These are phyloP conservation scores for Callosobruchus maculatus DNA, from an alignment of 2,888 invertebrate species.

Conservation along the genomic window DNA sequence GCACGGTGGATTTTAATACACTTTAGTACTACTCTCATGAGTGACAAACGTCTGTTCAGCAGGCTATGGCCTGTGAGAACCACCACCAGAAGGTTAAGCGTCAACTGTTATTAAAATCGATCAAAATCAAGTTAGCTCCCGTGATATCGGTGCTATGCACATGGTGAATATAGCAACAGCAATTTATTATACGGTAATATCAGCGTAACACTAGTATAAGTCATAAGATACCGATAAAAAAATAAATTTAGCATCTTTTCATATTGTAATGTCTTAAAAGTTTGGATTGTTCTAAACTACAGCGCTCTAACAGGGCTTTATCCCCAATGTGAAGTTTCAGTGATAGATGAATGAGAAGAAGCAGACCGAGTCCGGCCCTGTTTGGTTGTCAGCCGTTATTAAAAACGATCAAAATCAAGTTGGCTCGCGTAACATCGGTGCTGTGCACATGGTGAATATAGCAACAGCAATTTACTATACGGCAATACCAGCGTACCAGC, in stretches of 20 bases:
- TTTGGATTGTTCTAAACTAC: no score
- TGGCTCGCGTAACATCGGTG: background rate
- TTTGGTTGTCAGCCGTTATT: background rate
- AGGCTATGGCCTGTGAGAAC: no score
- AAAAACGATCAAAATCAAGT: background rate
- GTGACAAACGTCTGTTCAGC: no score
- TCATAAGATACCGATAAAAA: no score
- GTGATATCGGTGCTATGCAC: background rate
- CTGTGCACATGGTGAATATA: conserved; percentile 15
- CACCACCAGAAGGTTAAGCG: no score
- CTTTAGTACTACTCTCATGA: no score
- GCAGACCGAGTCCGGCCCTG: background rate
- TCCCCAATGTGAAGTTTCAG: no score
- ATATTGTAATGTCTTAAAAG: no score
- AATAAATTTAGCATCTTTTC: no score
- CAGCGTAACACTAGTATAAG: conserved; percentile 17
- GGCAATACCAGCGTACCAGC: conserved; percentile 20
- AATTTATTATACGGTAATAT: conserved; percentile 31
- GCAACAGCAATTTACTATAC: conserved; percentile 33
- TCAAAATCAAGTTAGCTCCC: background rate
- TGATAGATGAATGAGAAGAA: no score
- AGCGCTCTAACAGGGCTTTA: no score
- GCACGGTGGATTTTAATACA: no score
- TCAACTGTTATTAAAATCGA: background rate
- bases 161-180: conserved; percentile 26